Percentiles rank a stretch among this genome's conserved stretches.
Conservation (phyloP, 1,140 invertebrate genomes). For the Apis laboriosa region DNA sequence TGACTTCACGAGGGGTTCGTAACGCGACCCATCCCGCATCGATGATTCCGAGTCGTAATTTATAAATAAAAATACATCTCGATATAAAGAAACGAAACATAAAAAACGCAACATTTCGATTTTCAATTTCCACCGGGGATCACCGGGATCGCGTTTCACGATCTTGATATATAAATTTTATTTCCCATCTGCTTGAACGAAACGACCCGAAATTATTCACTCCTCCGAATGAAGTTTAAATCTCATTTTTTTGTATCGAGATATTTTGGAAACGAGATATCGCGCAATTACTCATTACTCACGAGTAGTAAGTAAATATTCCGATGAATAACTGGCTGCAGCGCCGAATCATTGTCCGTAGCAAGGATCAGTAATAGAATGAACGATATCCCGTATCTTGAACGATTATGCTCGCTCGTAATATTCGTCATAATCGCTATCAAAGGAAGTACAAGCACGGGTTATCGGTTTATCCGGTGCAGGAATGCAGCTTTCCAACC, state of each 20-base stretch:
- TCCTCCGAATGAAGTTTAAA: too few species aligned
- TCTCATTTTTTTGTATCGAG: too few species aligned
- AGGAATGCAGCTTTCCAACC: background rate
- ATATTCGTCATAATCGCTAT: slow-evolving; percentile 38
- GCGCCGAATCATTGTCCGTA: background rate
- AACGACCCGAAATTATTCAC: too few species aligned
- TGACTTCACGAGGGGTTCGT: background rate
- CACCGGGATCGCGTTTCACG: too few species aligned
- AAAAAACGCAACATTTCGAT: background rate
- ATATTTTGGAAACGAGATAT: too few species aligned
- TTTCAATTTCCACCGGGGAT: background rate
- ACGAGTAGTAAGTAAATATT: background rate
- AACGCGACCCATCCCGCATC: background rate
- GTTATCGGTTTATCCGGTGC: slow-evolving; percentile 26
- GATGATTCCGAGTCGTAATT: background rate
- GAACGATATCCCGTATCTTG: background rate
- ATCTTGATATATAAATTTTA: too few species aligned
- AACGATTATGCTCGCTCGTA: background rate
- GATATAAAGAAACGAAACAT: too few species aligned
- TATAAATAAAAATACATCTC: too few species aligned
- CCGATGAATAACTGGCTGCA: background rate
- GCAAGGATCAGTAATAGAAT: background rate
- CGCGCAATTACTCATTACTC: too few species aligned
- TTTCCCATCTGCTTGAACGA: too few species aligned
- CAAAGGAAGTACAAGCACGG: slow-evolving; percentile 39